phyloP scores from a whole-genome alignment of 1,140 invertebrate species.

The Psix sp. region DNA sequence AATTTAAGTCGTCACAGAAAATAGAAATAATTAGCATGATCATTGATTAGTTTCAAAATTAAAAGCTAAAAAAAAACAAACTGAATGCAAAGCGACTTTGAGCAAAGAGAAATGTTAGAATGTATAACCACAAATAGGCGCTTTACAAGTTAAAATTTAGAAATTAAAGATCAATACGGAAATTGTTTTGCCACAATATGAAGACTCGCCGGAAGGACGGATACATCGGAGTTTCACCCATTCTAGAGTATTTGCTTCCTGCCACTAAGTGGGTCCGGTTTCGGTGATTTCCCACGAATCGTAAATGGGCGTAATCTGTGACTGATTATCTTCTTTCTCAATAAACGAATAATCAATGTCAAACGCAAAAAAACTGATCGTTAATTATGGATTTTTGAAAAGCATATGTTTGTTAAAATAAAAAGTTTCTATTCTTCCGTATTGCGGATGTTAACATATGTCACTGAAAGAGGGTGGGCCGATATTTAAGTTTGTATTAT shows the following conservation, averaged over 20 bases:
- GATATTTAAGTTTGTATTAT: slow-evolving; percentile 5
- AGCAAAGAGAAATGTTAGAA: slow-evolving; percentile 58
- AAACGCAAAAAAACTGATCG: slow-evolving; percentile 7
- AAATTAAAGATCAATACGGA: slow-evolving; percentile 29
- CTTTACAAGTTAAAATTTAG: slow-evolving; percentile 3
- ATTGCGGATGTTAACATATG: slow-evolving; percentile 18
- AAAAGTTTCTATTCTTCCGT: background rate
- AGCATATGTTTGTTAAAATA: slow-evolving; percentile 14
- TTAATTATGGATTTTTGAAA: slow-evolving; percentile 4
- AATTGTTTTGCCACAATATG: slow-evolving; percentile 25
- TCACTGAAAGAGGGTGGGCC: background rate
- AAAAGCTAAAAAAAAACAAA: too few relatives aligned
- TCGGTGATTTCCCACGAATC: slow-evolving; percentile 43
- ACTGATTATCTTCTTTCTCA: background rate
- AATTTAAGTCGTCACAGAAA: too few relatives aligned
- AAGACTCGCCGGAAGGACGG: slow-evolving; percentile 33
- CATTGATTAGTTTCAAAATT: too few relatives aligned
- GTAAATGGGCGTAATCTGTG: slow-evolving; percentile 29
- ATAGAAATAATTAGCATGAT: too few relatives aligned
- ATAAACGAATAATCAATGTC: slow-evolving; percentile 7
- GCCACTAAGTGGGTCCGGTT: slow-evolving; percentile 26
- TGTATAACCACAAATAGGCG: slow-evolving; percentile 20
- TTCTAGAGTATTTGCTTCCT: slow-evolving; percentile 26
- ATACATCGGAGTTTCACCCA: slow-evolving; percentile 33
- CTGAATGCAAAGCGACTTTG: slow-evolving; percentile 56